Base-by-base conservation (phyloP, 1,140 invertebrate genomes). In the Pogonognathellus flavescens region DNA sequence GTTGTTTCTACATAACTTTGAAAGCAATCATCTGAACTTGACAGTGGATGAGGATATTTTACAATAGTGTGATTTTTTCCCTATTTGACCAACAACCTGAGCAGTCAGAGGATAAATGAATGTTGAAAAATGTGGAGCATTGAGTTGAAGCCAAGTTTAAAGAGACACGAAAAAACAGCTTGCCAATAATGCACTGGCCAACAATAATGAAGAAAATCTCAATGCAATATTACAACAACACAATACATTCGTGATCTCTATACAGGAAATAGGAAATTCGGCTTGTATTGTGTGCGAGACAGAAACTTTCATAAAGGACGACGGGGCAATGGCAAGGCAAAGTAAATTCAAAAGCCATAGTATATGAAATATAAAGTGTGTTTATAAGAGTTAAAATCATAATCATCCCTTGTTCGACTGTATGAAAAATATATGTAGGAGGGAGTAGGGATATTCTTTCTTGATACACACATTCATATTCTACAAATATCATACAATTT, bases 51-150 rank as follows among this genome's bases (percentile, higher is more conserved):
- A 41, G 6, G 6, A 41, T 41, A 41, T 41, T 41, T 41, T 41
- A 41, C 31, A 41, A 41, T 6, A 41, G 2, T 1, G 6, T 41
- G 1, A 41, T 41, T 41, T 41, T 41, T 41, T 6, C 31, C 31
- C 31, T 41, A 1, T 41, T 1, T 41, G 31, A 41, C 31, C 31
- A 41, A 41, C 31, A 41, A 1, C 2, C 6, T 1, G 31, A 41
- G 31, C 31, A 1, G 31, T 41, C 31, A 41, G 31, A 41, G 31
- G 49, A n/a, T 14, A 16, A 76, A 76, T 76, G 70, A 76, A 76
- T 76, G 70, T 50, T 76, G 31, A 76, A 41, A 76, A 76, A 76
- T 76, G 70, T 76, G 13, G 70, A 41, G 16, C 9, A 76, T 31
- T 41, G 70, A 76, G 41, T 16, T 31, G 0, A 8, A 49, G 31